These are phyloP conservation scores for Varanus salvator DNA, from an alignment of 2,113 vertebrate genomes.

Conservation along the genomic window DNA sequence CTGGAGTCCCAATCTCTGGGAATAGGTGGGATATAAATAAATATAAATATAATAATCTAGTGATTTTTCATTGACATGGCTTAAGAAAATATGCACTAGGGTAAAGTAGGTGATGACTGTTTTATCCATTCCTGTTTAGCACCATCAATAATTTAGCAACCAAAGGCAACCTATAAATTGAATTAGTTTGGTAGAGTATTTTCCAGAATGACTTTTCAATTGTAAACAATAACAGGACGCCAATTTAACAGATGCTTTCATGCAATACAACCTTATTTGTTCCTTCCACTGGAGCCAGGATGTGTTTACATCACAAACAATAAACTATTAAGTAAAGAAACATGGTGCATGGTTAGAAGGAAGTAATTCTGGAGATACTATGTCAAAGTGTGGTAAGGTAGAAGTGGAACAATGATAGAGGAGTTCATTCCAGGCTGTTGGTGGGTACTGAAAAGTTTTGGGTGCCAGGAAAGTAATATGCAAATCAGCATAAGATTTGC, in stretches of 20 bases:
- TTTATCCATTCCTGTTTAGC: background rate
- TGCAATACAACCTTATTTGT: background rate
- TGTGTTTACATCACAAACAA: background rate
- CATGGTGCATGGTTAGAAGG: background rate
- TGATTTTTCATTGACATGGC: background rate
- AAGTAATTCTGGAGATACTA: background rate
- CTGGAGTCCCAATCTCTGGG: too few relatives aligned
- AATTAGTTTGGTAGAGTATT: background rate
- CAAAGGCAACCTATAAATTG: background rate
- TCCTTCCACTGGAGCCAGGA: background rate
- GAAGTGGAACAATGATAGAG: background rate
- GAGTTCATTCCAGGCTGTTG: background rate
- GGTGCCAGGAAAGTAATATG: too few relatives aligned
- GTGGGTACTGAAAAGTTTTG: too few relatives aligned
- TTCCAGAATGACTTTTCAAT: constrained; percentile 14
- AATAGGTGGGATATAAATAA: too few relatives aligned
- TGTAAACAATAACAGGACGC: background rate
- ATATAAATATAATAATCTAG: background rate
- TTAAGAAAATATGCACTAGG: background rate
- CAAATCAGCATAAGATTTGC: too few relatives aligned
- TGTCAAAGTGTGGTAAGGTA: background rate
- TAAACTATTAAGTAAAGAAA: background rate
- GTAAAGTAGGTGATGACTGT: background rate
- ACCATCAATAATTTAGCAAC: background rate
- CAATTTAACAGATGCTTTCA: background rate